Conservation (phyloP, 2,113 vertebrate genomes). For the Bambusicola thoracicus region DNA sequence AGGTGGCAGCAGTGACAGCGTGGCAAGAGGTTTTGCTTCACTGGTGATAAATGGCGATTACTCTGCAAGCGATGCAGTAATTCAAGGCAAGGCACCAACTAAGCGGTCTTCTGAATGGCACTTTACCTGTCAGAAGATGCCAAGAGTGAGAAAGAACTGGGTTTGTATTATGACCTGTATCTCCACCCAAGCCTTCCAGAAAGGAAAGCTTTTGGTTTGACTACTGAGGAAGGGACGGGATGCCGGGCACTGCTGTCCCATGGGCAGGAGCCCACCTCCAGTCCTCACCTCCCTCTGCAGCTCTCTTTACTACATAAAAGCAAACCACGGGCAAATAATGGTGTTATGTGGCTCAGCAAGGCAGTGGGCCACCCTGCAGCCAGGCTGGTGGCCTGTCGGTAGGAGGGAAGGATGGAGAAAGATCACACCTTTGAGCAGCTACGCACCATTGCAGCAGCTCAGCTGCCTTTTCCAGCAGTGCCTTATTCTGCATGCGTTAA, state of each 20-base stretch:
- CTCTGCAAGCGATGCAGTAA: background rate
- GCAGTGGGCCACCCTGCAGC: background rate
- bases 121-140: background rate
- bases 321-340: background rate
- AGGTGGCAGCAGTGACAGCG: fast-evolving
- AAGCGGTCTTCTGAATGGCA: background rate
- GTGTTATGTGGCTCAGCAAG: background rate
- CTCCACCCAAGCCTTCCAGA: background rate
- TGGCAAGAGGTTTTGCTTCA: background rate
- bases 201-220: background rate
- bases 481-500: background rate
- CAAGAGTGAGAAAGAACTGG: background rate
- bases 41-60: background rate
- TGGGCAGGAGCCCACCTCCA: background rate
- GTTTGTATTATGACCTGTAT: fast-evolving
- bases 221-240: background rate
- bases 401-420: background rate
- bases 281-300: background rate
- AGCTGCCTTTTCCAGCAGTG: background rate
- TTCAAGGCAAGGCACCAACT: background rate
- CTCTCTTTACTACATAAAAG: background rate
- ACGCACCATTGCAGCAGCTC: background rate
- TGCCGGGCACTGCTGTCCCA: background rate
- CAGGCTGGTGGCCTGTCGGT: background rate
- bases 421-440: background rate